These are phyloP conservation scores for Xenopus borealis DNA, from an alignment of 2,113 vertebrate genomes.

Conservation along the genomic window DNA sequence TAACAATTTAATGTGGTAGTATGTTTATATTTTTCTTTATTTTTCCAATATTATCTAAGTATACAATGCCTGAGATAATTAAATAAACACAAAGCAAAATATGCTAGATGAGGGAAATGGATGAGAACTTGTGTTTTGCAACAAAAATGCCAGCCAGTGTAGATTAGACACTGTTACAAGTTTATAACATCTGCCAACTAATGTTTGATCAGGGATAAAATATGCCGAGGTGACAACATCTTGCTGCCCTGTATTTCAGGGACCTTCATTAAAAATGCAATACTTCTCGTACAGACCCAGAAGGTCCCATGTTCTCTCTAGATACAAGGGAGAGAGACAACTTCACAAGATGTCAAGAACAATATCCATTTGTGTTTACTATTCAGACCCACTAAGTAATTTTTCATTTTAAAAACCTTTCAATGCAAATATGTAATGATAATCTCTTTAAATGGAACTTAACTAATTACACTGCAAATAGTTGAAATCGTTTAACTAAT, in stretches of 20 bases:
- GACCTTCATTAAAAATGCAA: conserved; percentile 88
- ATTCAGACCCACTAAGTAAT: conserved; percentile 66
- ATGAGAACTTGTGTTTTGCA: conserved; percentile 66
- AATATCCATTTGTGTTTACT: conserved; percentile 78
- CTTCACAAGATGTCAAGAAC: conserved; percentile 84
- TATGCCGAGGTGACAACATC: conserved; percentile 88
- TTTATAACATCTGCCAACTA: conserved; percentile 81
- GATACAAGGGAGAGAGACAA: conserved; percentile 75
- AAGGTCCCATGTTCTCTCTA: conserved; percentile 73
- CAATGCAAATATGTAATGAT: no score
- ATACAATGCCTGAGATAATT: neutral
- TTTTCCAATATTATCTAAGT: no score
- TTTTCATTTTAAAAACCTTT: conserved; percentile 55
- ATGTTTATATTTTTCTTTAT: no score
- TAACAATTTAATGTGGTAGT: no score
- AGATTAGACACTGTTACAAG: conserved; percentile 81
- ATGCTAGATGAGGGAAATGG: conserved; percentile 56
- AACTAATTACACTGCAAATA: neutral
- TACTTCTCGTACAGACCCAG: conserved; percentile 71
- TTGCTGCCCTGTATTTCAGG: conserved; percentile 82
- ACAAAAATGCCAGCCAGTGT: conserved; percentile 63
- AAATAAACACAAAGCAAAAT: neutral
- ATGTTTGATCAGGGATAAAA: conserved; percentile 95
- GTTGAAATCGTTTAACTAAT: neutral
- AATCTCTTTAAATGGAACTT: neutral